Percentiles rank a stretch among this genome's conserved stretches.
These are phyloP conservation scores for Bradypodion pumilum DNA, from an alignment of 2,797 vertebrate species.

Conservation along the genomic window DNA sequence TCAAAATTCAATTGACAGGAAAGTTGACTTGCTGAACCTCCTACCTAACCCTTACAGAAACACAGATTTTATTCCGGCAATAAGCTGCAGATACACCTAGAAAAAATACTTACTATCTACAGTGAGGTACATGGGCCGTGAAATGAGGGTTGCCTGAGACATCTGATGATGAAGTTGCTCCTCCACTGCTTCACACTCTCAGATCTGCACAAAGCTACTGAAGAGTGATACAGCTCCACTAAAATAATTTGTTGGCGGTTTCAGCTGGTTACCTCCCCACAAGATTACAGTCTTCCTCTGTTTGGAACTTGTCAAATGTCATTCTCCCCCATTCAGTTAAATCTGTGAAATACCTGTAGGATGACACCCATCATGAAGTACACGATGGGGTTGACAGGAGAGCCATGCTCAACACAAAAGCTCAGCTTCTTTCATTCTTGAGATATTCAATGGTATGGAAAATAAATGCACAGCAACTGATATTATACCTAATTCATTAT, in stretches of 20 bases:
- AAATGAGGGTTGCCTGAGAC: not conserved
- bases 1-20: not conserved
- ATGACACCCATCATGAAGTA: not conserved
- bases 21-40: not conserved
- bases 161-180: not conserved
- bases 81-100: not conserved
- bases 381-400: not conserved
- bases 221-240: not conserved
- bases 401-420: not conserved
- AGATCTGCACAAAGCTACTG: not conserved
- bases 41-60: not conserved
- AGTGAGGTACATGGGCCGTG: not conserved
- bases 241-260: not conserved
- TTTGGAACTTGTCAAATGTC: not conserved
- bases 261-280: not conserved
- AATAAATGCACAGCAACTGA: not conserved
- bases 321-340: not conserved
- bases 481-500: not conserved
- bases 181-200: too few relatives aligned
- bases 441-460: not conserved
- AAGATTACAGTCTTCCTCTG: not conserved
- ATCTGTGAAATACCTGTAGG: not conserved
- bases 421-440: not conserved
- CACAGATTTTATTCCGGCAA: not conserved
- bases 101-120: not conserved